These are phyloP conservation scores for Rana temporaria DNA, from an alignment of 2,113 vertebrate species.

Conservation along the genomic window DNA sequence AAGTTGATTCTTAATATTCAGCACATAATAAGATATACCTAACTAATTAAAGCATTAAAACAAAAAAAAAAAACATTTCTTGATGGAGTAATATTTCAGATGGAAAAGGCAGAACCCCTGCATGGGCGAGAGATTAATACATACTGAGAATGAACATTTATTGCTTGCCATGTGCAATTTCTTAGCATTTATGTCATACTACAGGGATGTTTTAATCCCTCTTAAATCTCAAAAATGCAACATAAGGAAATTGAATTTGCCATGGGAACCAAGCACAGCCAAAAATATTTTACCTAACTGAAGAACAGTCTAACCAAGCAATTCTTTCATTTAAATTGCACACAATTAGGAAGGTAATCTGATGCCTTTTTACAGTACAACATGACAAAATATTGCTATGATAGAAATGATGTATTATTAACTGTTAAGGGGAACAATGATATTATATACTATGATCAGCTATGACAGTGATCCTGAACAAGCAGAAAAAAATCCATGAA, in stretches of 20 bases:
- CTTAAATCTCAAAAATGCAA: neutral
- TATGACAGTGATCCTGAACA: too few relatives aligned
- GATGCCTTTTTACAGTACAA: too few relatives aligned
- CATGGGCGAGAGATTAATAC: neutral
- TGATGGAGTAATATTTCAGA: neutral
- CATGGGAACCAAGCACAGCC: slow-evolving; percentile 15
- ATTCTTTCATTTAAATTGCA: neutral
- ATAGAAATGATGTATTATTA: too few relatives aligned
- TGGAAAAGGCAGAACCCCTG: slow-evolving; percentile 1
- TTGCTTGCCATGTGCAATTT: slow-evolving; percentile 20
- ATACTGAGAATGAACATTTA: slow-evolving; percentile 1
- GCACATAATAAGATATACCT: too few relatives aligned
- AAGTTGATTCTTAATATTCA: too few relatives aligned
- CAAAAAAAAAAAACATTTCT: too few relatives aligned
- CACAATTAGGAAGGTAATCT: too few relatives aligned
- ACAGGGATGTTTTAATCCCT: slow-evolving; percentile 23
- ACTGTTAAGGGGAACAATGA: too few relatives aligned
- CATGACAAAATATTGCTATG: too few relatives aligned
- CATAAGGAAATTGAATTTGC: neutral
- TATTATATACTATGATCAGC: too few relatives aligned
- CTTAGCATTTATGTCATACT: slow-evolving; percentile 1
- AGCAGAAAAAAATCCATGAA: too few relatives aligned
- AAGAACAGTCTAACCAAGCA: neutral
- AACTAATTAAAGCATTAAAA: too few relatives aligned
- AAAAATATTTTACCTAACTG: slow-evolving; percentile 26